phyloP scores from a whole-genome alignment of 1,140 invertebrate species.

The Pachyrhynchus sulphureomaculatus region DNA sequence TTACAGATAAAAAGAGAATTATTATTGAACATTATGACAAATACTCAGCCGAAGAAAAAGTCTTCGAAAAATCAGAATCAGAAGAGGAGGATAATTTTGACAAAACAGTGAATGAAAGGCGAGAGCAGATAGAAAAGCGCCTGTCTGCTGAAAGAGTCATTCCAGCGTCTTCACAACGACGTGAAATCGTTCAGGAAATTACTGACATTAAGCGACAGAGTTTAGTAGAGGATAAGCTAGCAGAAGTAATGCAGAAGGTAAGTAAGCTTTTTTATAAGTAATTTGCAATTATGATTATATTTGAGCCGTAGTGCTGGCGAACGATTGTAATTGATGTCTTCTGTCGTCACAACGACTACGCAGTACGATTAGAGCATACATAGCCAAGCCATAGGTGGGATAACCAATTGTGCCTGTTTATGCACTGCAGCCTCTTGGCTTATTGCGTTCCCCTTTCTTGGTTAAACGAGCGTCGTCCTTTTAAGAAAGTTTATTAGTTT shows the following conservation, averaged over 20 bases:
- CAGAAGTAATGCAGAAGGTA: conserved; percentile 58
- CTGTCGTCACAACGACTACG: too few species aligned
- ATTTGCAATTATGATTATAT: too few species aligned
- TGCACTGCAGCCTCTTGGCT: too few species aligned
- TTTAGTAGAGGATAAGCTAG: conserved; percentile 59
- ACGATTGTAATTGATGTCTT: too few species aligned
- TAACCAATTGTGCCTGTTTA: too few species aligned
- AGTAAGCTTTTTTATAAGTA: background rate
- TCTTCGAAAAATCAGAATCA: conserved; percentile 58
- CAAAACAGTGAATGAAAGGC: conserved; percentile 66
- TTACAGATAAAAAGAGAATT: conserved; percentile 54
- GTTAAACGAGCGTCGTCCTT: too few species aligned
- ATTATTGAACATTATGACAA: conserved; percentile 62
- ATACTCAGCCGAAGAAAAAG: conserved; percentile 73
- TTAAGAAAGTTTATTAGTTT: too few species aligned
- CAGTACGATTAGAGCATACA: too few species aligned
- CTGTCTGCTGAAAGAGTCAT: conserved; percentile 64
- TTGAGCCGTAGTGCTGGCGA: too few species aligned
- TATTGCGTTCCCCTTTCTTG: too few species aligned
- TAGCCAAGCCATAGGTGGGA: too few species aligned
- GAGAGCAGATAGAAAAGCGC: conserved; percentile 69
- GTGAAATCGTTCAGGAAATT: conserved; percentile 67
- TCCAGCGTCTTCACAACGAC: conserved; percentile 66
- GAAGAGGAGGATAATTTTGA: conserved; percentile 67
- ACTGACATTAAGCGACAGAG: conserved; percentile 69